Percentiles rank a stretch among this genome's conserved stretches.
Conservation (phyloP, 2,888 invertebrate species). For the Scotopteryx bipunctaria region DNA sequence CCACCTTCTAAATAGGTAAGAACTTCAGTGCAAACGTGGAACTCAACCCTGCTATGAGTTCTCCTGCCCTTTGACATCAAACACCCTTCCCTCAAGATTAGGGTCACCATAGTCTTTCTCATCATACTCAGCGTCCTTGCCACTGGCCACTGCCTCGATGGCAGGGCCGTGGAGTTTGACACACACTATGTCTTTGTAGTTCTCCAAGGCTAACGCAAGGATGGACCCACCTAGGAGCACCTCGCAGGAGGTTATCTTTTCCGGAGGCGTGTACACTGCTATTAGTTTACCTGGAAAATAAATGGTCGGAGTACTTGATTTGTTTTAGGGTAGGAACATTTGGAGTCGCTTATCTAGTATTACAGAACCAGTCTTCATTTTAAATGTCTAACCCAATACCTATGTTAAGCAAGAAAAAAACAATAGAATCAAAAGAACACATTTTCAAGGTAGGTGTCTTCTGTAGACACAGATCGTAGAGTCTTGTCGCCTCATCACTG, state of each 20-base stretch:
- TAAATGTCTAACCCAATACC: too few species aligned
- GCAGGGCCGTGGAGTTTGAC: conserved; percentile 81
- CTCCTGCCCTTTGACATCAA: conserved; percentile 80
- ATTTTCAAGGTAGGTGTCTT: too few species aligned
- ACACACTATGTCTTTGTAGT: conserved; percentile 85
- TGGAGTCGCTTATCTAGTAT: too few species aligned
- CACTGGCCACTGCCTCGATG: conserved; percentile 62
- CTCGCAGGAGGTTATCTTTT: conserved; percentile 89
- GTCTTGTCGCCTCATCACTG: too few species aligned
- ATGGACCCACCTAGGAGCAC: conserved; percentile 88
- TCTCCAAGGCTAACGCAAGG: conserved; percentile 87
- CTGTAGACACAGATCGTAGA: too few species aligned
- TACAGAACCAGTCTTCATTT: too few species aligned
- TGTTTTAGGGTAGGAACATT: too few species aligned
- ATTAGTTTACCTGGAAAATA: conserved; percentile 86
- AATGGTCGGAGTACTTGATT: too few species aligned
- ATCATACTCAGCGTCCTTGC: conserved; percentile 78
- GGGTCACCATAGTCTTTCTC: conserved; percentile 74
- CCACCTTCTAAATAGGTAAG: too few species aligned
- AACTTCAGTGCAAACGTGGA: too few species aligned
- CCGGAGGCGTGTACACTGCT: conserved; percentile 90
- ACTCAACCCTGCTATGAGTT: conserved; percentile 57
- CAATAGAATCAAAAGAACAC: too few species aligned
- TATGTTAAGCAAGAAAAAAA: background rate
- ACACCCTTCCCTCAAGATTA: conserved; percentile 64